Evolutionary conservation across 92 coral and sea anemone genomes (phyloP).

Genomic region (Epizoanthus illoricatus): DNA sequence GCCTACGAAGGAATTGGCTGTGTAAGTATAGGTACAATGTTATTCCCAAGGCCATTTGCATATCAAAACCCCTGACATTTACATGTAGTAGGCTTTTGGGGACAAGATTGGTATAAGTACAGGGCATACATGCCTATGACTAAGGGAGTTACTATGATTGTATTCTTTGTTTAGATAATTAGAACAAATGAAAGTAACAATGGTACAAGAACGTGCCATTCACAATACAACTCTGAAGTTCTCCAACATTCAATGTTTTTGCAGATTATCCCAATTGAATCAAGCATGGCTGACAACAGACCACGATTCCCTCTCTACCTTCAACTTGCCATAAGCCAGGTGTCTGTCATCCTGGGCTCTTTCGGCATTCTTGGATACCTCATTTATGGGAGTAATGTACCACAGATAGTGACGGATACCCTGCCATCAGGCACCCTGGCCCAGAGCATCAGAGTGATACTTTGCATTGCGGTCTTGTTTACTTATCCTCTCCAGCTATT

Average conservation of each 20-base stretch:
- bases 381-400: constrained; percentile 75
- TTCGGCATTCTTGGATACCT: constrained; percentile 91
- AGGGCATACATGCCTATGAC: too few species aligned
- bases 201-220: background rate
- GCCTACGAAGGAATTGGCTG: constrained; percentile 99
- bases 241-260: background rate
- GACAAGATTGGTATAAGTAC: too few species aligned
- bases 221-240: background rate
- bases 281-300: constrained; percentile 91
- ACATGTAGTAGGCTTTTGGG: too few species aligned
- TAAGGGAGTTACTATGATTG: too few species aligned
- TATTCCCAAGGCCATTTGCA: too few species aligned
- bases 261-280: constrained; percentile 91
- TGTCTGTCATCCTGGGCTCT: constrained; percentile 79
- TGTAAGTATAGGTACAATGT: constrained; percentile 53
- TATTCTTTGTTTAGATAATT: too few species aligned
- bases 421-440: constrained; percentile 60
- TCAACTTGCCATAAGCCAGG: constrained; percentile 73
- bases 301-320: constrained; percentile 85
- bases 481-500: constrained; percentile 89
- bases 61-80: too few species aligned
- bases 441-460: constrained; percentile 69
- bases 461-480: constrained; percentile 76
- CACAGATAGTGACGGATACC: constrained; percentile 83
- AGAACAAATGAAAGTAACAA: background rate